These are phyloP conservation scores for Cheirogaleus medius DNA, from an alignment of 2,113 vertebrate species.

Conservation along the genomic window DNA sequence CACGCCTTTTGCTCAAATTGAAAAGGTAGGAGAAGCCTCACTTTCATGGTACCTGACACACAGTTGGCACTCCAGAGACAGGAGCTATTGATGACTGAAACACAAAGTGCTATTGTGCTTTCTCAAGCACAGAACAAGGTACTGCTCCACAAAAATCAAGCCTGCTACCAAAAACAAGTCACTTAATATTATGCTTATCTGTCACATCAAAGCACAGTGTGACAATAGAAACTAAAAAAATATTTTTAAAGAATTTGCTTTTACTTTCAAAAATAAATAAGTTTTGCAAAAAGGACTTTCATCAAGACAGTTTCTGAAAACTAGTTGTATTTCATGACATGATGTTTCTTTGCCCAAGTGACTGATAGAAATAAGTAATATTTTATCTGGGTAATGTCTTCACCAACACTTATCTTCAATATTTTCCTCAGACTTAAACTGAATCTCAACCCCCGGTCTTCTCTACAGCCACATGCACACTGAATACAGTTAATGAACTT, in stretches of 20 bases:
- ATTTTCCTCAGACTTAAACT: not conserved
- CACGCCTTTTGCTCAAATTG: not conserved
- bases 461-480: not conserved
- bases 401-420: not conserved
- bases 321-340: not conserved
- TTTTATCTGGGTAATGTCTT: not conserved
- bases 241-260: not conserved
- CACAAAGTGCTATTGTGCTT: not conserved
- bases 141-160: not conserved
- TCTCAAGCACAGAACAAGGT: not conserved
- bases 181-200: not conserved
- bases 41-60: not conserved
- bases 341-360: not conserved
- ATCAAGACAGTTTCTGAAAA: not conserved
- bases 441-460: not conserved
- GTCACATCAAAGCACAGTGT: not conserved
- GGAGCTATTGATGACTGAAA: not conserved
- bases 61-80: not conserved
- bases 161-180: not conserved
- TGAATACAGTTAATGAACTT: not conserved
- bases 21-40: not conserved
- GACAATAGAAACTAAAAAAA: not conserved
- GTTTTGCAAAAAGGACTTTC: not conserved
- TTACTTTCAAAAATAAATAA: not conserved
- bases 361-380: not conserved